Conservation (phyloP, 2,888 invertebrate species). For the Plebejus argus region DNA sequence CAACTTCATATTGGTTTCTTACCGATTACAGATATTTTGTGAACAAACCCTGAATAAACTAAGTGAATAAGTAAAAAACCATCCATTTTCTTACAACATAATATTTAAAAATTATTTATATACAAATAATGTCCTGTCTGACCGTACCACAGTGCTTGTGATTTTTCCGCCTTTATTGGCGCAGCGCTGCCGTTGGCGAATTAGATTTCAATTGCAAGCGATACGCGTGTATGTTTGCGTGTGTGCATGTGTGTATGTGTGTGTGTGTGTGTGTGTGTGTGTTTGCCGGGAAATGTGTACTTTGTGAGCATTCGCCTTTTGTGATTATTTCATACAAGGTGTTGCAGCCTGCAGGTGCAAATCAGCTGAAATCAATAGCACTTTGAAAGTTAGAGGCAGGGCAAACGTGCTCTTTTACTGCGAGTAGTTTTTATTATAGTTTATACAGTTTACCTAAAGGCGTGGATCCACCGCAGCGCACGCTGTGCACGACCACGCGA, state of each 20-base stretch:
- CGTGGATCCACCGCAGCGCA: too few species aligned
- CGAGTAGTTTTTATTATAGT: not conserved
- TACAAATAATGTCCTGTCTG: slow-evolving; percentile 34
- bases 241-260: slow-evolving; percentile 38
- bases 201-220: slow-evolving; percentile 46
- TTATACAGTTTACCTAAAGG: too few species aligned
- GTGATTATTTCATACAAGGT: slow-evolving; percentile 11
- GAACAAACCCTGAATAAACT: too few species aligned
- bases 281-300: slow-evolving; percentile 35
- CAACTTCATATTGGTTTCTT: too few species aligned
- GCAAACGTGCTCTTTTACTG: not conserved
- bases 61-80: too few species aligned
- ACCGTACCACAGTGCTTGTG: slow-evolving; percentile 36
- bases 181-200: slow-evolving; percentile 44
- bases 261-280: slow-evolving; percentile 40
- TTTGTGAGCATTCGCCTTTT: slow-evolving; percentile 13
- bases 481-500: too few species aligned
- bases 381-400: not conserved
- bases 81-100: too few species aligned
- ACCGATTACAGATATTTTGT: too few species aligned
- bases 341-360: slow-evolving; percentile 2
- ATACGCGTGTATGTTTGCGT: slow-evolving; percentile 38
- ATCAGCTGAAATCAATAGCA: not conserved
- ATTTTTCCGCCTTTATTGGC: slow-evolving; percentile 46
- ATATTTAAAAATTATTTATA: too few species aligned